Evolutionary conservation across 92 coral and sea anemone genomes (phyloP), one percentile per base, ranked within the genome.

Genomic region (Plumapathes pennacea): DNA sequence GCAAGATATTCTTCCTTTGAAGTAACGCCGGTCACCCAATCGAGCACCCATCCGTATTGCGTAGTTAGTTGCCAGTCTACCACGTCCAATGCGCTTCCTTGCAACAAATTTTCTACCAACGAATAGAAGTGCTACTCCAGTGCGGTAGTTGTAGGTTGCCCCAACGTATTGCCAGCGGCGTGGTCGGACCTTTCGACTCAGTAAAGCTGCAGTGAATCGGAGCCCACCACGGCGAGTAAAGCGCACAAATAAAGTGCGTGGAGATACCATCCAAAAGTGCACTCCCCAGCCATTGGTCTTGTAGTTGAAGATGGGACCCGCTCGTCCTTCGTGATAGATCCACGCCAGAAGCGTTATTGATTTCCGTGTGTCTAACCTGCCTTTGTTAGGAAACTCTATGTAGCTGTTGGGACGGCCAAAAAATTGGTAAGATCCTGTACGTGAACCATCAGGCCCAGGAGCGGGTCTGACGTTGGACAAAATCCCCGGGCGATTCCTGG

Each of bases 251-350:
- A 86, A 26, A 0, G 57, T 49, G 8, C 31, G 32, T 12, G 75
- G 86, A 3, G 60, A 12, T 6, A 60, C 49, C 86, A 80, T 72
- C 86, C 86, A 80, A 49, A 80, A 72, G 75, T 80, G 86, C 0
- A 80, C 81, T 14, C 81, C 86, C 86, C 86, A 80, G 15, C 86
- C 86, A 17, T 67, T 59, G 27, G 72, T 41, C 50, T 36, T 54
- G 69, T 71, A 84, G 64, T 88, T 77, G 37, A 88, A 73, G 54
- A 88, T 83, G 18, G 96, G 96, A 20, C 96, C 96, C 1, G 64
- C 47, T 28, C 52, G 47, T 3, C 95, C 95, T 33, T 59, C 51
- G 59, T 66, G 81, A 54, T 71, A 61, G 29, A 90, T 69, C 79
- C 95, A 86, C 10, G 84, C 85, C 26, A 89, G 33, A 15, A 89